Evolutionary conservation across 2,888 invertebrate species (phyloP), one percentile per base, ranked within the genome.

Genomic region (Coenonympha glycerion): DNA sequence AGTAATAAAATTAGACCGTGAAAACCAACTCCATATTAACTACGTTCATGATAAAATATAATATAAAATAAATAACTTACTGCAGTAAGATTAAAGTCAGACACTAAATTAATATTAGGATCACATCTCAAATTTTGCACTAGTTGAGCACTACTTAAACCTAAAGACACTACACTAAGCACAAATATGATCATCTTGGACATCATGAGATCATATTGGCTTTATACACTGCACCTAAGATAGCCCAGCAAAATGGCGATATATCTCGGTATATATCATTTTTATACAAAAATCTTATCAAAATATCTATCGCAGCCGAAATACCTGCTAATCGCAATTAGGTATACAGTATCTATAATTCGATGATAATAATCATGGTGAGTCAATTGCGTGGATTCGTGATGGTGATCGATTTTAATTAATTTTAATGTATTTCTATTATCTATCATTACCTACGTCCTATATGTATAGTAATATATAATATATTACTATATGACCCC

Each of bases 171-270:
- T 44, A 73, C 6, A 63, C 68, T 65, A 61, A 78, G 56, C 61
- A 77, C 62, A 67, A 81, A 40, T 44, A 72, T 45, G 51, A 64
- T 59, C 53, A 65, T 58, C 54, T 65, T 71, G 34, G 52, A 63
- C 76, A 79, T 80, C 56, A 66, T 75, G 65, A 69, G 63, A 74
- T 75, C 80, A 82, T 80, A 57, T 70, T 65, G 48, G 44, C 44
- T 48, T 48, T 61, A 48, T 49, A 56, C 69, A 68, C 70, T 56
- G 51, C 65, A 69, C 71, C 63, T 64, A 57, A 62, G 57, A 64
- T 63, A 56, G 58, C 64, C 64, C 62, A 66, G 66, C 66, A 55
- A 71, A 78, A 71, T 77, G 69, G 46, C 58, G 26, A 31, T 59
- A 58, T 66, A 22, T 13, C 28, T 53, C 39, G 22, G 40, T 47